Percentiles rank a stretch among this genome's conserved stretches.
These are phyloP conservation scores for Acronicta alni DNA, from an alignment of 2,888 invertebrate genomes.

Conservation along the genomic window DNA sequence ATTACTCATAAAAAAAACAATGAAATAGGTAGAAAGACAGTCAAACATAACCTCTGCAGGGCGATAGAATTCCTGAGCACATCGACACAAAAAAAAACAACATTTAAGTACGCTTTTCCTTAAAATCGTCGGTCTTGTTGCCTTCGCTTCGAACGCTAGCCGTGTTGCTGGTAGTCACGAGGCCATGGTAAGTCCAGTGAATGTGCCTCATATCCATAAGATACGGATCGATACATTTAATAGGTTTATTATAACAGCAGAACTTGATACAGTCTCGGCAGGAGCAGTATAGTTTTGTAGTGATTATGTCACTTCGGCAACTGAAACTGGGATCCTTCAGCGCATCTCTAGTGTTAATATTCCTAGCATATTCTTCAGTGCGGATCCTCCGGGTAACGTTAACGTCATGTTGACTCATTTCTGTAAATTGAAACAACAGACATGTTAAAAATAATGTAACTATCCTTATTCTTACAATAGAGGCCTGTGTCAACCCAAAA, in stretches of 20 bases:
- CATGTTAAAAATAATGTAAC: not conserved
- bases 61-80: no score
- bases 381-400: constrained; percentile 23
- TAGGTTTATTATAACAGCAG: constrained; percentile 20
- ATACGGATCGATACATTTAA: constrained; percentile 39
- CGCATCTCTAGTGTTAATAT: constrained; percentile 7
- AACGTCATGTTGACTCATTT: constrained; percentile 15
- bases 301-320: constrained; percentile 12
- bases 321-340: constrained; percentile 16
- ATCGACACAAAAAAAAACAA: not conserved
- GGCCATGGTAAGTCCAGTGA: constrained; percentile 31
- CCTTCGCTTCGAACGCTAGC: not conserved
- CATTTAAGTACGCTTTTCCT: constrained; percentile 7
- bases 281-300: constrained; percentile 10
- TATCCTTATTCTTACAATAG: no score
- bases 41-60: no score
- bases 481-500: no score
- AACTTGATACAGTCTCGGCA: constrained; percentile 34
- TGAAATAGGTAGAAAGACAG: no score
- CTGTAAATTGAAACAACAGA: constrained; percentile 20
- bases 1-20: no score
- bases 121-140: not conserved
- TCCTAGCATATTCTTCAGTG: constrained; percentile 28
- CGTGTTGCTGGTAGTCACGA: constrained; percentile 26
- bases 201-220: constrained; percentile 34